These are phyloP conservation scores for Euthynnus affinis DNA, from an alignment of 2,797 vertebrate genomes.

Conservation along the genomic window DNA sequence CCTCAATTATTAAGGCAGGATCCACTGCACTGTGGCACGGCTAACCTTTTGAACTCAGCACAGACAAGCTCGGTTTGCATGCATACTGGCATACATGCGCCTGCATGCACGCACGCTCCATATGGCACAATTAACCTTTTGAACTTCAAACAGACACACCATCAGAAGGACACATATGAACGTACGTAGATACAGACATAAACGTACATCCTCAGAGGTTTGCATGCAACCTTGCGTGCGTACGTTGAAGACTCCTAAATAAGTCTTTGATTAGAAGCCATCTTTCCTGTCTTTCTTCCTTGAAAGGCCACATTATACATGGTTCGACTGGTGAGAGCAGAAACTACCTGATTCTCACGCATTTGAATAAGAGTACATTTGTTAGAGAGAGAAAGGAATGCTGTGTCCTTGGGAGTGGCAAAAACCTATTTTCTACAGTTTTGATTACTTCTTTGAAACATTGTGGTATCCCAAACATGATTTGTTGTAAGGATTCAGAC, in stretches of 20 bases:
- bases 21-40: slow-evolving; percentile 62
- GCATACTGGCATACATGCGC: slow-evolving; percentile 59
- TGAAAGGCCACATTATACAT: slow-evolving; percentile 59
- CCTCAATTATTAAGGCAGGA: slow-evolving; percentile 76
- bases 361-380: slow-evolving; percentile 9
- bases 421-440: slow-evolving; percentile 24
- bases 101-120: slow-evolving; percentile 65
- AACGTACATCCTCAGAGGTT: slow-evolving; percentile 11
- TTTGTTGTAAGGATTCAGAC: slow-evolving; percentile 20
- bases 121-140: slow-evolving; percentile 76
- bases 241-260: slow-evolving; percentile 20
- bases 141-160: slow-evolving; percentile 66
- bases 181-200: slow-evolving; percentile 29
- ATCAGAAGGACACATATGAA: slow-evolving; percentile 45
- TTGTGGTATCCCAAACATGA: neutral
- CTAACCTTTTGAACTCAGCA: slow-evolving; percentile 71
- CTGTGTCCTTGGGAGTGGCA: slow-evolving; percentile 23
- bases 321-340: slow-evolving; percentile 38
- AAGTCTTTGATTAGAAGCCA: slow-evolving; percentile 39
- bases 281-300: slow-evolving; percentile 42
- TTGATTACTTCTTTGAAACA: slow-evolving; percentile 34
- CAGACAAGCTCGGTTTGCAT: slow-evolving; percentile 65
- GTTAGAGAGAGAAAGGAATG: slow-evolving; percentile 22
- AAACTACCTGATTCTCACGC: slow-evolving; percentile 45
- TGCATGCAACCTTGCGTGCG: slow-evolving; percentile 35